A percentile compares a stretch with the other conserved stretches of the same genome.
phyloP scores from a whole-genome alignment of 2,888 invertebrate genomes.

The Neoascia interrupta region DNA sequence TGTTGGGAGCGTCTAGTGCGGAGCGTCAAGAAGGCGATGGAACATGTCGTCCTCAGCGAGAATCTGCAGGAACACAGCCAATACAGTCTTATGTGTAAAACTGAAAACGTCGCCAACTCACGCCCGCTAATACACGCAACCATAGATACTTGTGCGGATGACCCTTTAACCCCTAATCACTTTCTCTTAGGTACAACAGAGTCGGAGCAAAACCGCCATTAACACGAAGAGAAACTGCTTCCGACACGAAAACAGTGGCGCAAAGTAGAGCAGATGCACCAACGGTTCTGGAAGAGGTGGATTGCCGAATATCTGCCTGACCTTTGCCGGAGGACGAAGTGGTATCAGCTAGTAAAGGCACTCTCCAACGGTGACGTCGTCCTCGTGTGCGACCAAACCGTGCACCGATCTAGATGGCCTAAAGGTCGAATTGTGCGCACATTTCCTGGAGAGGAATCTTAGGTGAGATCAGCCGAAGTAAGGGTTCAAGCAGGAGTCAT shows the following conservation, averaged over 20 bases:
- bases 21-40: constrained; percentile 20
- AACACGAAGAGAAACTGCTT: not conserved
- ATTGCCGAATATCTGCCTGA: not conserved
- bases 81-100: not conserved
- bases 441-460: not conserved
- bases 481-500: not conserved
- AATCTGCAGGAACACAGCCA: constrained; percentile 19
- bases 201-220: not conserved
- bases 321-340: constrained; percentile 50
- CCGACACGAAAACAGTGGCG: not conserved
- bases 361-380: not conserved
- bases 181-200: constrained; percentile 21
- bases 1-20: constrained; percentile 16
- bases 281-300: constrained; percentile 1
- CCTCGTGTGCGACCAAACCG: not conserved
- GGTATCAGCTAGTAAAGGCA: not conserved
- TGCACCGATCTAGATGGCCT: constrained; percentile 4
- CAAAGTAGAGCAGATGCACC: constrained; percentile 1
- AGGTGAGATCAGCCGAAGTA: constrained; percentile 2
- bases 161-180: constrained; percentile 51
- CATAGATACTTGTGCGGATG: constrained; percentile 17
- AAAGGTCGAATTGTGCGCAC: not conserved
- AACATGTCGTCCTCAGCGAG: not conserved
- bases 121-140: constrained; percentile 42
- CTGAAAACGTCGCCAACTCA: constrained; percentile 31